phyloP scores from a whole-genome alignment of 2,113 vertebrate genomes.

The Porphyrio hochstetteri region DNA sequence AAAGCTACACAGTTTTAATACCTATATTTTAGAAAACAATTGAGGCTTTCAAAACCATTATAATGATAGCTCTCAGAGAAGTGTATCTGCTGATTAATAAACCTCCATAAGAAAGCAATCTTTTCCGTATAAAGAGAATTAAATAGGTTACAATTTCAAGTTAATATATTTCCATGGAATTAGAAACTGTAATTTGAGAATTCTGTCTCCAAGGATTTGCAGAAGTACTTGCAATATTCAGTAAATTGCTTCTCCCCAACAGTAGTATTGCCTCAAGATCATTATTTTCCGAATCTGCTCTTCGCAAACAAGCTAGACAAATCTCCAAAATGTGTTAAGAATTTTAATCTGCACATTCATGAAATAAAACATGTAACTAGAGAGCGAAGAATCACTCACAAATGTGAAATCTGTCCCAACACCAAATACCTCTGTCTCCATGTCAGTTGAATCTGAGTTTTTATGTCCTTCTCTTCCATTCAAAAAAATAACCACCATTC shows the following conservation, averaged over 20 bases:
- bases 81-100: not conserved
- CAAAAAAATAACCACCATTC: not conserved
- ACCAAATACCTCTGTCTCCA: not conserved
- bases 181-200: slow-evolving; percentile 23
- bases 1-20: not conserved
- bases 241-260: not conserved
- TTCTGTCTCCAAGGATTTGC: not conserved
- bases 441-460: not conserved
- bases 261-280: not conserved
- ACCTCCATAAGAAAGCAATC: not conserved
- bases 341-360: not conserved
- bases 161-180: not conserved
- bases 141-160: slow-evolving; percentile 11
- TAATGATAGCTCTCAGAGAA: not conserved
- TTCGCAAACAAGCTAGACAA: not conserved
- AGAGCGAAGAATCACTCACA: not conserved
- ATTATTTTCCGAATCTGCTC: not conserved
- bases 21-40: not conserved
- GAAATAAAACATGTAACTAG: not conserved
- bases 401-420: not conserved
- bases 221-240: not conserved
- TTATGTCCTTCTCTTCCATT: not conserved
- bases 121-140: not conserved
- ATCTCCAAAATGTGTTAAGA: not conserved
- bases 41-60: not conserved